phyloP scores from a whole-genome alignment of 2,113 vertebrate species.

The Sturnira hondurensis region DNA sequence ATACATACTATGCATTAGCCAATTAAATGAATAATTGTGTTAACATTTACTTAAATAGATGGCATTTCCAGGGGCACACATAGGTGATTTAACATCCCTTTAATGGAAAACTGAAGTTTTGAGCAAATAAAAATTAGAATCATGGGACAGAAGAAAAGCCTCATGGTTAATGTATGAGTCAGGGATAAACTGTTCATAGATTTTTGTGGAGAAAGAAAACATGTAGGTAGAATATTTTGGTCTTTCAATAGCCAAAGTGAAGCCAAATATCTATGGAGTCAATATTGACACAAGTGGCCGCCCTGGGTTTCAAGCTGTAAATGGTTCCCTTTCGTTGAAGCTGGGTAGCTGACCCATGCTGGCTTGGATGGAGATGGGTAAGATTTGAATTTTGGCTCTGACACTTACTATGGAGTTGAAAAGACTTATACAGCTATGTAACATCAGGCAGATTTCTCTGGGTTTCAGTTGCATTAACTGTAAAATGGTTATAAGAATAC shows the following conservation, averaged over 20 bases:
- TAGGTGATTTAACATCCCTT: not conserved
- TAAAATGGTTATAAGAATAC: not conserved
- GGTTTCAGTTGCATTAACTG: not conserved
- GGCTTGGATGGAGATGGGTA: not conserved
- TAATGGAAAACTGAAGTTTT: not conserved
- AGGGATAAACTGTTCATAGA: not conserved
- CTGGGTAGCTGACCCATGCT: not conserved
- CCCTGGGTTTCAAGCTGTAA: not conserved
- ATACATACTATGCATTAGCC: not conserved
- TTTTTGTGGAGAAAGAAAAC: not conserved
- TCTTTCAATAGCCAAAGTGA: not conserved
- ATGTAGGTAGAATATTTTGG: not conserved
- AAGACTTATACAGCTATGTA: not conserved
- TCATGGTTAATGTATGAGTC: not conserved
- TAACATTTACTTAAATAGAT: constrained; percentile 27
- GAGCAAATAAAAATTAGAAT: constrained; percentile 36
- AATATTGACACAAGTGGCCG: not conserved
- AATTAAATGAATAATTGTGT: constrained; percentile 7
- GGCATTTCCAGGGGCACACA: not conserved
- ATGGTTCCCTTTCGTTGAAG: not conserved
- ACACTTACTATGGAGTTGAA: not conserved
- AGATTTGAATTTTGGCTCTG: constrained; percentile 3
- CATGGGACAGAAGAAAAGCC: not conserved
- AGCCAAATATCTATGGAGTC: not conserved
- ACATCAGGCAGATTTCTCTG: not conserved